These are phyloP conservation scores for Meloidogyne floridensis DNA, from an alignment of 1,140 invertebrate genomes.

Conservation along the genomic window DNA sequence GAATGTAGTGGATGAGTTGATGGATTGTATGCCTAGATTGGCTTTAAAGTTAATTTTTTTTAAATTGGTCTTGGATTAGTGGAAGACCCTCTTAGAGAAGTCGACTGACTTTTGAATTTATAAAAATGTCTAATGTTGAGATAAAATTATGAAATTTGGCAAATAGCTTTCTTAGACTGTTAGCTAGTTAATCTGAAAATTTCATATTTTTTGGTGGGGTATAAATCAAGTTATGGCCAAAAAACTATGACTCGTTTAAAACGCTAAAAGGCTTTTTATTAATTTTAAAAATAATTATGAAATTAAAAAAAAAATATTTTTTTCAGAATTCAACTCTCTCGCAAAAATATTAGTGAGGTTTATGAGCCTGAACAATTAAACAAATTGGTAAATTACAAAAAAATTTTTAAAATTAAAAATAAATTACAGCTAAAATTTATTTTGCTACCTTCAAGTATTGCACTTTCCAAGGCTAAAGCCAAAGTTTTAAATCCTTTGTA, in stretches of 20 bases:
- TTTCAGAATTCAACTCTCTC: background rate
- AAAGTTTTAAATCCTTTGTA: slow-evolving; percentile 24
- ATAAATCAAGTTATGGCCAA: too few species aligned
- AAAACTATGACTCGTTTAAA: too few species aligned
- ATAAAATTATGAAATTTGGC: too few species aligned
- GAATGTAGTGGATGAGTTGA: background rate
- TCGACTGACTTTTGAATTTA: too few species aligned
- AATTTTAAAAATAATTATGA: too few species aligned
- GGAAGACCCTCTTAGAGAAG: too few species aligned
- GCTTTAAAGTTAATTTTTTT: background rate
- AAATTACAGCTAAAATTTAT: background rate
- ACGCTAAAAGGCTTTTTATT: too few species aligned
- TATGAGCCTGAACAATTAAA: background rate
- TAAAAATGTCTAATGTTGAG: too few species aligned
- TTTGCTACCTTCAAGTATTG: slow-evolving; percentile 8
- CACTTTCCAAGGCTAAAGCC: slow-evolving; percentile 16
- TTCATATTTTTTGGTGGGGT: too few species aligned
- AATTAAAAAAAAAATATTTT: background rate
- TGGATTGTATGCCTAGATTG: slow-evolving; percentile 1
- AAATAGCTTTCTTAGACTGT: too few species aligned
- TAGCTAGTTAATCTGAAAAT: too few species aligned
- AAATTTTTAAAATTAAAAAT: background rate
- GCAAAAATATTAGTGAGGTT: background rate
- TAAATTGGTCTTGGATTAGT: background rate
- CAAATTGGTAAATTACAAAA: background rate